These are phyloP conservation scores for Microctonus aethiopoides DNA, from an alignment of 2,888 invertebrate genomes.

Conservation along the genomic window DNA sequence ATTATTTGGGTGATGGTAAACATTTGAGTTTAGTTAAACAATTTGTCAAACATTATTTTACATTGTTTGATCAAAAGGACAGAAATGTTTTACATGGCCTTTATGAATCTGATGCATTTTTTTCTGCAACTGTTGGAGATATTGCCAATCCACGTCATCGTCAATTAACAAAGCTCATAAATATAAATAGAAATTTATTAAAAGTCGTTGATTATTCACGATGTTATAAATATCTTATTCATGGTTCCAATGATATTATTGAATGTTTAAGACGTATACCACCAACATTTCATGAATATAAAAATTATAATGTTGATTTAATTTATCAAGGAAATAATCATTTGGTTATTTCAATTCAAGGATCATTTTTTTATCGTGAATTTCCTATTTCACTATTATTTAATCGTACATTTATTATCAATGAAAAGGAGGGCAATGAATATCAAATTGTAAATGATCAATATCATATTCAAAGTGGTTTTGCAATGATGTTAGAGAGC, in stretches of 20 bases:
- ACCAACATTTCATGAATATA: constrained; percentile 56
- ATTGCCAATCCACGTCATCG: constrained; percentile 55
- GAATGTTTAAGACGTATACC: constrained; percentile 55
- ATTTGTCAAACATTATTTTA: constrained; percentile 60
- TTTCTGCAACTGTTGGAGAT: constrained; percentile 60
- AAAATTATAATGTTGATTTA: constrained; percentile 57
- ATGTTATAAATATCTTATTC: constrained; percentile 59
- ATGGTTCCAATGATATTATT: constrained; percentile 62
- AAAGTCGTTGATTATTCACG: constrained; percentile 65
- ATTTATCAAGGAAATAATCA: constrained; percentile 50
- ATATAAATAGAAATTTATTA: constrained; percentile 59
- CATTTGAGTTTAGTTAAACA: constrained; percentile 56
- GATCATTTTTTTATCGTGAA: constrained; percentile 57
- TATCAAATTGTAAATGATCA: constrained; percentile 63
- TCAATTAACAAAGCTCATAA: constrained; percentile 56
- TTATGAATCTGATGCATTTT: constrained; percentile 59
- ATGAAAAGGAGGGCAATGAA: constrained; percentile 59
- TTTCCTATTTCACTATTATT: constrained; percentile 50
- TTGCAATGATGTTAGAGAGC: constrained; percentile 39
- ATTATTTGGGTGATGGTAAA: constrained; percentile 53
- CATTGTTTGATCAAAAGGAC: constrained; percentile 61
- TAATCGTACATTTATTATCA: constrained; percentile 58
- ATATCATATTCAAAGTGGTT: constrained; percentile 57
- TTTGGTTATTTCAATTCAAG: constrained; percentile 57
- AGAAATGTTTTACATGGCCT: constrained; percentile 58